Evolutionary conservation across 2,888 invertebrate species (phyloP), one percentile per base, ranked within the genome.

Genomic region (Polyommatus icarus): DNA sequence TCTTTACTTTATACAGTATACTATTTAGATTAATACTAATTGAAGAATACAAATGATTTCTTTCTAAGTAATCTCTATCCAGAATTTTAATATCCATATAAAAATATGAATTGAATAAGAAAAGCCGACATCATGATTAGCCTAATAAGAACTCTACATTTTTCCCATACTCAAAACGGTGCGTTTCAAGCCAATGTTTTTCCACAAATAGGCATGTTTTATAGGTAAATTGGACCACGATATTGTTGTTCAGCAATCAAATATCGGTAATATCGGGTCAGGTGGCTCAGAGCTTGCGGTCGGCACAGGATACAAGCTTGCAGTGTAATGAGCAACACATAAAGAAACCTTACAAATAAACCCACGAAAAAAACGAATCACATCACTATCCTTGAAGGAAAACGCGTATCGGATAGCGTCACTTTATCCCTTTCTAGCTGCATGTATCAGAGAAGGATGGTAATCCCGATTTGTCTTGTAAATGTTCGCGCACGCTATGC

Each of bases 321-420:
- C 92, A 90, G 89, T 86, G 89, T 94, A 94, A 94, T 94, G 93
- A 93, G 93, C 93, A 90, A 91, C 93, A 91, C 90, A 92, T 92
- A 92, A 92, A 88, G 93, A 94, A 94, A 90, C 93, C 93, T 88
- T 93, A 93, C 93, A 93, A 94, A 93, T 93, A 93, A 93, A 92
- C 90, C 92, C 88, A 92, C 90, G 90, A 92, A 93, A 93, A 92
- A 94, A 93, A 72, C 88, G 92, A 93, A 93, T 93, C 93, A 94
- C 93, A 93, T 93, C 91, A 83, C 88, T 89, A 92, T 92, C 90
- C 92, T 93, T 91, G 87, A 88, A 94, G 93, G 93, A 94, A 94
- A 94, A 93, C 87, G 89, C 89, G 90, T 93, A 94, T 94, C 93
- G 87, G 87, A 91, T 94, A 93, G 89, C 92, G 90, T 85, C 86